Evolutionary conservation across 2,888 invertebrate species (phyloP), one percentile per base, ranked within the genome.

Genomic region (Frankliniella intonsa): DNA sequence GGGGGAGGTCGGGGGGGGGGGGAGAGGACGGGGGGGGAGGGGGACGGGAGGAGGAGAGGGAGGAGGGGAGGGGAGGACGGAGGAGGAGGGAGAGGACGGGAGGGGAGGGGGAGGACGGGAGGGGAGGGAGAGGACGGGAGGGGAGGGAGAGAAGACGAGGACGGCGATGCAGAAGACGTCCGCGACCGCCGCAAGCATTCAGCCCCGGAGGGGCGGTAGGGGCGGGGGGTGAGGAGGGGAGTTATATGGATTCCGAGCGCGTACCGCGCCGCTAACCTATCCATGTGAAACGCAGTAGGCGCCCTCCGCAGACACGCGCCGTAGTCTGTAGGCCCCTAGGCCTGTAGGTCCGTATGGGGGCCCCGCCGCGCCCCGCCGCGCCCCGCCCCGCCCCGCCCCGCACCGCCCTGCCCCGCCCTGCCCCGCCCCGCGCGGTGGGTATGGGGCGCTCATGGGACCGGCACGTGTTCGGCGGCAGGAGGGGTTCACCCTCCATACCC

Each of bases 221-320:
- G 38, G 3, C 38, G 5, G 38, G 38, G 3, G 5, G 38, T 3
- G 55, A 12, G 55, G 55, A 55, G 55, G 8, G 55, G 2, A 55
- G 17, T 22, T 69, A n/a, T 69, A 69, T 69, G 69, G 22, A 69
- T 69, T 69, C 69, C n/a, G 69, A 22, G 22, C 22, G 69, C 69
- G 69, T 69, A 22, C 69, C 5, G 69, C 69, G 22, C 69, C 22
- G 69, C 69, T 69, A 69, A 69, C 69, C 69, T 69, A 69, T 69
- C 69, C 69, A 69, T 69, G 69, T 69, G 69, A 22, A 69, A 69
- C 69, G 22, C 69, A 62, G 62, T 62, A n/a, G 62, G 62, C 62
- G 19, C 38, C 38, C 38, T 38, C 38, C 38, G 38, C 17, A 62
- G 62, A 62, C 62, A 62, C 62, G 17, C 62, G 62, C 55, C 3